Conservation (phyloP, 2,797 vertebrate species). For the Odontamblyopus rebecca region DNA sequence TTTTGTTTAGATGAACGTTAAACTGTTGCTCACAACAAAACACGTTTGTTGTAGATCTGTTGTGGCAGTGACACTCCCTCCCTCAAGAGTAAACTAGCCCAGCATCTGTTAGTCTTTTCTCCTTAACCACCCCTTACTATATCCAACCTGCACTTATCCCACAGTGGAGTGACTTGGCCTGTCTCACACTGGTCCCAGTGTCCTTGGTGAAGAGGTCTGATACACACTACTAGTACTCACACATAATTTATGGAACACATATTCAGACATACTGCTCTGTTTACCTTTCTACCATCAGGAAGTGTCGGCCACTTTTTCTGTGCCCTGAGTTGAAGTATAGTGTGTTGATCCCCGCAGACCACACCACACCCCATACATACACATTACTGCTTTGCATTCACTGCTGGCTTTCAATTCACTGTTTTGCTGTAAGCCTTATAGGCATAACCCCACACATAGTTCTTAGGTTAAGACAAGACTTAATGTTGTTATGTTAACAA, state of each 20-base stretch:
- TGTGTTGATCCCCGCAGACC: constrained; percentile 18
- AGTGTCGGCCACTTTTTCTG: neutral
- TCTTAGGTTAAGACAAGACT: constrained; percentile 33
- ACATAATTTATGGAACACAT: constrained; percentile 21
- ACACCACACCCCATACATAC: constrained; percentile 29
- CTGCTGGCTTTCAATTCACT: constrained; percentile 1
- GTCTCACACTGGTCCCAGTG: constrained; percentile 66
- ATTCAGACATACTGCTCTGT: constrained; percentile 10
- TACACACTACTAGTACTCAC: constrained; percentile 23
- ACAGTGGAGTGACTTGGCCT: constrained; percentile 53
- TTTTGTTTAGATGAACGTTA: neutral
- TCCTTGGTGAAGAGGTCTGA: constrained; percentile 57
- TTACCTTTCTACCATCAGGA: neutral
- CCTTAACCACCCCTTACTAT: constrained; percentile 81
- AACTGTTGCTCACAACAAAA: neutral
- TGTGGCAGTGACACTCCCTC: constrained; percentile 69
- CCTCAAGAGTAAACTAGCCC: constrained; percentile 74
- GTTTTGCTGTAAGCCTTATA: neutral
- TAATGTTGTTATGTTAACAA: constrained; percentile 2
- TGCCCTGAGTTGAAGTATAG: constrained; percentile 28
- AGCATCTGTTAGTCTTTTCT: constrained; percentile 83
- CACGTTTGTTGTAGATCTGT: constrained; percentile 46
- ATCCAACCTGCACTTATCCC: constrained; percentile 82
- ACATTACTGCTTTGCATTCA: constrained; percentile 31
- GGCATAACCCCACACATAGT: constrained; percentile 17